Evolutionary conservation across 2,113 vertebrate species (phyloP).

Genomic region (Trinectes maculatus): DNA sequence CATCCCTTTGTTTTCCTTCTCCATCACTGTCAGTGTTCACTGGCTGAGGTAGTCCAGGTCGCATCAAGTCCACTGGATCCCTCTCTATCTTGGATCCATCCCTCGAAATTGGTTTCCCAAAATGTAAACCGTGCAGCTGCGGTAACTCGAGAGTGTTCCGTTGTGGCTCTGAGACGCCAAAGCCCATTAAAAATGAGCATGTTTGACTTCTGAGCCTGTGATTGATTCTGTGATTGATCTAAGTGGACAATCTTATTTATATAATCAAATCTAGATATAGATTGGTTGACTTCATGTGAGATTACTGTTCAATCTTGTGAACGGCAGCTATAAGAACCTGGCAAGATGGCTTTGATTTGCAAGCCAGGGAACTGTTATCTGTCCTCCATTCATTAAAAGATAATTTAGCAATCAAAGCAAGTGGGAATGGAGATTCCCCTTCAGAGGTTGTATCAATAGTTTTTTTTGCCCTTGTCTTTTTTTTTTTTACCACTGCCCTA

Average conservation of each 20-base stretch:
- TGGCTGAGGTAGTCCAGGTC: constrained; percentile 68
- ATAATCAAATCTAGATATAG: constrained; percentile 38
- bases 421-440: background rate
- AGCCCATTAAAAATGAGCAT: constrained; percentile 63
- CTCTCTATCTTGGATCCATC: constrained; percentile 60
- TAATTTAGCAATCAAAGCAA: constrained; percentile 23
- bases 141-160: constrained; percentile 60
- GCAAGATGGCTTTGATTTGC: constrained; percentile 17
- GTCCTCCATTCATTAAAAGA: constrained; percentile 34
- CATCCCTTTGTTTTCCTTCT: constrained; percentile 71
- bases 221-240: constrained; percentile 58
- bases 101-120: constrained; percentile 63
- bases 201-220: constrained; percentile 67
- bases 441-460: background rate
- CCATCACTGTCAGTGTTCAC: constrained; percentile 62
- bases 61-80: constrained; percentile 62
- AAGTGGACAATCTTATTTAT: constrained; percentile 50
- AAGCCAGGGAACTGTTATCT: constrained; percentile 20
- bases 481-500: constrained; percentile 1
- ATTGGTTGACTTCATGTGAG: constrained; percentile 45
- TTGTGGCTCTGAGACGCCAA: constrained; percentile 61
- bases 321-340: constrained; percentile 12
- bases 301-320: constrained; percentile 23
- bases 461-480: constrained; percentile 5
- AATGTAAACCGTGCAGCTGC: constrained; percentile 67